Base-by-base conservation (phyloP, 2,113 vertebrate species). In the Arvicanthis niloticus region DNA sequence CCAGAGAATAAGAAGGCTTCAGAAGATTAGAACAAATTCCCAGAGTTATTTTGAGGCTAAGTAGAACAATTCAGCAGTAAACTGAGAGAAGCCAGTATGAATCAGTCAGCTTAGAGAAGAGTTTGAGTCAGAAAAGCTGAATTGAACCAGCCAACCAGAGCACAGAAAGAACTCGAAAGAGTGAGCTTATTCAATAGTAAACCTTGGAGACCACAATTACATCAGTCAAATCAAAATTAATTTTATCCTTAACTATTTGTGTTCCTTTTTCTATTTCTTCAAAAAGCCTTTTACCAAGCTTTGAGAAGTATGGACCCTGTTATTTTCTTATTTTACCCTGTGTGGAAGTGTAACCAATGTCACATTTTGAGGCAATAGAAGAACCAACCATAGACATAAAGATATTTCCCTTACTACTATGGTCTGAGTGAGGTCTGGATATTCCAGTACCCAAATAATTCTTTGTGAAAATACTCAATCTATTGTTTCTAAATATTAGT, bases 381-480 rank as follows among this genome's bases (percentile, higher is more conserved):
- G 75, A 93, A 1, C 19, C 31, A 21, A 7, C 62, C 45, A 40
- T 60, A 77, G 65, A 65, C 13, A 22, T 2, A 31, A 40, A 11
- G 26, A 26, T 72, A 34, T 26, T 77, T 58, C 42, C 42, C 16
- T 45, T 19, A 77, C 13, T 40, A 26, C 42, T 60, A 29, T n/a
- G 42, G 7, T 51, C 76, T 76, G 16, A 93, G 22, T 26, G 21
- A 60, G 9, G 17, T 58, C 75, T 94, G 51, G 10, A 82, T 88
- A 16, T 19, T 10, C 13, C 0, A 22, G n/a, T 16, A 73, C 3
- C 12, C 9, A 37, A 68, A 77, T 48, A 62, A 31, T 24, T 31
- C 93, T 96, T 75, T 31, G 37, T 24, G 87, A 96, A 89, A n/a
- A 94, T 91, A 85, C 68, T 42, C 2, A 17, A 3, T 84, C 67